A percentile compares a stretch with the other conserved stretches of the same genome.
These are phyloP conservation scores for Cephonodes hylas DNA, from an alignment of 2,888 invertebrate genomes.

Conservation along the genomic window DNA sequence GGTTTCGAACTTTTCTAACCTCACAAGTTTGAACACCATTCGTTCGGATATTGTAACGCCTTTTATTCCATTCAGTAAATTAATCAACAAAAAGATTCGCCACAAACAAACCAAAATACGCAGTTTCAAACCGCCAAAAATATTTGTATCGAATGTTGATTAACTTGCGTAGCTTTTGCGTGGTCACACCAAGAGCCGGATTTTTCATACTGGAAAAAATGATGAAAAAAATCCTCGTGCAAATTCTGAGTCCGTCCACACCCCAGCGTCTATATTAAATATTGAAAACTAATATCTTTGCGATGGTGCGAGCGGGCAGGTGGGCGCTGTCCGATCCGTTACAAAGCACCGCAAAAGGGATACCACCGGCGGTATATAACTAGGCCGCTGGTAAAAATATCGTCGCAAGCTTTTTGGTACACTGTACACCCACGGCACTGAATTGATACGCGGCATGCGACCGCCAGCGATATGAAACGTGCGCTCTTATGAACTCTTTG, in stretches of 20 bases:
- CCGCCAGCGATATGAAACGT: neutral
- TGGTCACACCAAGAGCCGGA: too few species aligned
- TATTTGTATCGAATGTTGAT: too few species aligned
- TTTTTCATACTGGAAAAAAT: neutral
- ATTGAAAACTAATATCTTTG: slow-evolving; percentile 17
- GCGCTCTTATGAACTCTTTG: neutral
- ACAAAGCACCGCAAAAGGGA: slow-evolving; percentile 3
- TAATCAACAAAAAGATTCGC: too few species aligned
- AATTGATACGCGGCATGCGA: neutral
- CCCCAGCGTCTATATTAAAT: slow-evolving; percentile 11
- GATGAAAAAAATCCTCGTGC: neutral
- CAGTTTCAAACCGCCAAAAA: too few species aligned
- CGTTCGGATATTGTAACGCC: too few species aligned
- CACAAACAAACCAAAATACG: too few species aligned
- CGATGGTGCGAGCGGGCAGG: slow-evolving; percentile 1
- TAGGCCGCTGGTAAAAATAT: neutral
- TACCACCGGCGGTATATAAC: neutral
- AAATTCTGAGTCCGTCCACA: neutral
- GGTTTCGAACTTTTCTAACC: too few species aligned
- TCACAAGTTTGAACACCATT: too few species aligned
- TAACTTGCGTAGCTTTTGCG: too few species aligned
- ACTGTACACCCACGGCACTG: neutral
- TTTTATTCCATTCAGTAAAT: too few species aligned
- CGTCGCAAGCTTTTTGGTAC: neutral
- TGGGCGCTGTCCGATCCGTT: slow-evolving; percentile 9